Base-by-base conservation (phyloP, 2,113 vertebrate species). In the Gallinago paraguaiae region DNA sequence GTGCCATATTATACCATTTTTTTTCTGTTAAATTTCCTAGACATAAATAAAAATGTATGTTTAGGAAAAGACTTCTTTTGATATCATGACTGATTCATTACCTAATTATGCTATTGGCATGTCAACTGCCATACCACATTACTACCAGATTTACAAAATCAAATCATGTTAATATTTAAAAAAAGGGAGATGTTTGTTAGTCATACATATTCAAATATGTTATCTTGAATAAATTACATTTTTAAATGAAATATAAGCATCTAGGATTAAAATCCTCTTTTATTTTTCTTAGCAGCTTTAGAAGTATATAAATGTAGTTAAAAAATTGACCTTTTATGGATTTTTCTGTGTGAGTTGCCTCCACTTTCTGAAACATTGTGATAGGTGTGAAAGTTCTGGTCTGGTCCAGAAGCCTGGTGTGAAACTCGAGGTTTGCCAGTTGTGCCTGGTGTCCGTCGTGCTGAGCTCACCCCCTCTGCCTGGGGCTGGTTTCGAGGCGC, bases 371-470 rank as follows among this genome's bases (percentile, higher is more conserved):
- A 51, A 72, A 54, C 6, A 61, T 12, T 37, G 43, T 6, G 56
- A 59, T 30, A 28, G 2, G 31, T 76, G 19, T 30, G n/a, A 16
- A 82, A 72, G 46, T 41, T 53, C 70, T 39, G 25, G 13, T 71
- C 30, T 56, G 53, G 17, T 41, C 15, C 23, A 22, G 68, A 6
- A 80, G 10, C 24, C 53, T 61, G 71, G 37, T 25, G 13, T 45
- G 41, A 54, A 82, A 12, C 50, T 64, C 1, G 0, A 51, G 30
- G 54, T 80, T 64, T 92, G 39, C 46, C n/a, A 5, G 15, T 51
- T 19, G 7, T 1, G 1, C 3, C 5, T 31, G 53, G 48, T 1
- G 1, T 5, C 4, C 6, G 7, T 27, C 48, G 0, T 4, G 43
- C 45, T 1, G 6, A 76, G 54, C 68, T 65, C 45, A 15, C 1